Evolutionary conservation across 1,140 invertebrate genomes (phyloP).

Genomic region (Heliothis subflexa): DNA sequence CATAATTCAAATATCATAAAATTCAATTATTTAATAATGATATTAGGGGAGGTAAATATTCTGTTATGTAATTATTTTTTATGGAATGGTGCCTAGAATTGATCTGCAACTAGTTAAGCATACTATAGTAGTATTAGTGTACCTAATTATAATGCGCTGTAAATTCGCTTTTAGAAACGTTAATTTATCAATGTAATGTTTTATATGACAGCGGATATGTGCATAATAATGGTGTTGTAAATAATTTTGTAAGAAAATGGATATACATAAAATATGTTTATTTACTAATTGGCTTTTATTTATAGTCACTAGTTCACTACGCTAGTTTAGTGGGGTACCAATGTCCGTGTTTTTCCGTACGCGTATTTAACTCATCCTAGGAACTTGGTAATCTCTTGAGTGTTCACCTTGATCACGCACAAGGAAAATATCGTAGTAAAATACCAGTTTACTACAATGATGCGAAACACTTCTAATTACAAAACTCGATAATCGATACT

Average conservation of each 20-base stretch:
- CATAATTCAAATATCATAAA: constrained; percentile 16
- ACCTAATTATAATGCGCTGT: constrained; percentile 62
- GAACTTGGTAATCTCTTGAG: background rate
- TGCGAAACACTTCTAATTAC: background rate
- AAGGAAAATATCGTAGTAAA: background rate
- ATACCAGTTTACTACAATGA: background rate
- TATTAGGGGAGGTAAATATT: constrained; percentile 29
- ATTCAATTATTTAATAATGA: constrained; percentile 1
- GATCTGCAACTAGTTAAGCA: constrained; percentile 63
- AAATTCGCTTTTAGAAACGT: constrained; percentile 70
- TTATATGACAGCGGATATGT: constrained; percentile 79
- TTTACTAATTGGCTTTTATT: constrained; percentile 68
- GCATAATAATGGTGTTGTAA: constrained; percentile 83
- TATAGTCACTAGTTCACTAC: background rate
- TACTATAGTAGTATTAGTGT: constrained; percentile 53
- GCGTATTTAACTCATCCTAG: too few species aligned
- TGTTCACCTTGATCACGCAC: constrained; percentile 2
- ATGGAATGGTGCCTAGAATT: constrained; percentile 63
- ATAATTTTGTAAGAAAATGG: constrained; percentile 84
- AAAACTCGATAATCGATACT: constrained; percentile 4
- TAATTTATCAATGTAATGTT: constrained; percentile 83
- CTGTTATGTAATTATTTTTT: constrained; percentile 48
- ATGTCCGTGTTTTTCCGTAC: too few species aligned
- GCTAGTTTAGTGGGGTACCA: too few species aligned
- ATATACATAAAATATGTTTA: constrained; percentile 84